Base-by-base conservation (phyloP, 1,140 invertebrate genomes). In the Idris sp. region DNA sequence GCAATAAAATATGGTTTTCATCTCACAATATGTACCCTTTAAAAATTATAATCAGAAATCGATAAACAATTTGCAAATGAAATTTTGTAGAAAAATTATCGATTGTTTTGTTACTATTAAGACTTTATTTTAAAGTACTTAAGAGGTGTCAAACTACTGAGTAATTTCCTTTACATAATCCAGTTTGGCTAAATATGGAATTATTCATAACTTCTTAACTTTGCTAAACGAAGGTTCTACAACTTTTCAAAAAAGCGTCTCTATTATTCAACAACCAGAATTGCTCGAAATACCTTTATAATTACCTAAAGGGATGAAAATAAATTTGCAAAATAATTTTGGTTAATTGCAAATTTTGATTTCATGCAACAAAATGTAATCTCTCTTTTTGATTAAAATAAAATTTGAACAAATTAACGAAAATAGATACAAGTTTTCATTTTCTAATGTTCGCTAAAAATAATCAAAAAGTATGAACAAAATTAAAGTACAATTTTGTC, bases 381-480 rank as follows among this genome's bases (percentile, higher is more conserved):
- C n/a, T n/a, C n/a, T n/a, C n/a, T n/a, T n/a, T n/a, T n/a, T n/a
- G n/a, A n/a, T n/a, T n/a, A n/a, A 54, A 51, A 41, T 40, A 53
- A 62, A 62, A n/a, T n/a, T n/a, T n/a, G n/a, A n/a, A n/a, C n/a
- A n/a, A n/a, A n/a, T n/a, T n/a, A 56, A 31, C 46, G 46, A 31
- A 15, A 71, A 71, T 71, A 53, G 54, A 71, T 38, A 54, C 40
- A 48, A 54, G 61, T 61, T 54, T 61, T n/a, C 31, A 25, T 53
- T 61, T 36, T 31, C 18, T 25, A 41, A 9, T 56, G 61, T 61
- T 71, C 26, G 48, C 54, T 56, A 71, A 61, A 41, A 61, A 71
- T 61, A 61, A 71, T 71, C 56, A 48, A 71, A 61, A 46, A 44
- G 25, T 61, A 48, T 33, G 38, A 53, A 54, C 46, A 53, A 54